Conservation (phyloP, 2,888 invertebrate genomes). For the Parnassius orleans region DNA sequence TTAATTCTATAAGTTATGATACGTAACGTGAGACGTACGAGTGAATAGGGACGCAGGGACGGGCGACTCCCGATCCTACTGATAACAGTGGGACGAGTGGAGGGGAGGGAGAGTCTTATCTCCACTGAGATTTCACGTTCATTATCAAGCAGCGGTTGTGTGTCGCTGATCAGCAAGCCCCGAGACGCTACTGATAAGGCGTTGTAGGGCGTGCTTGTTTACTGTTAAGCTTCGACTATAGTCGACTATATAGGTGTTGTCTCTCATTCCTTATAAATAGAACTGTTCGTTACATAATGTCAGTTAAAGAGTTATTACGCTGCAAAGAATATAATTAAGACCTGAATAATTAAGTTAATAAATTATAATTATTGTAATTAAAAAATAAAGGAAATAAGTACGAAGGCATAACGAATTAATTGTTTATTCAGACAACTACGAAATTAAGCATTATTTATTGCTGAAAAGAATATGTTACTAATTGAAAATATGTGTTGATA, state of each 20-base stretch:
- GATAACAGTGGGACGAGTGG: constrained; percentile 33
- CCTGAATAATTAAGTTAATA: too few relatives aligned
- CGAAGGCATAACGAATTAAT: too few relatives aligned
- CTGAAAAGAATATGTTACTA: too few relatives aligned
- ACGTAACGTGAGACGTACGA: constrained; percentile 34
- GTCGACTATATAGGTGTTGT: not conserved
- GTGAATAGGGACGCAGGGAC: constrained; percentile 35
- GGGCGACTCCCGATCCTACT: constrained; percentile 35
- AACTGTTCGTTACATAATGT: too few relatives aligned
- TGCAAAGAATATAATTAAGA: too few relatives aligned
- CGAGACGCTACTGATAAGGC: constrained; percentile 18
- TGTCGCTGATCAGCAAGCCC: constrained; percentile 28
- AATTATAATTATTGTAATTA: too few relatives aligned
- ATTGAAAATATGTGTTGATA: too few relatives aligned
- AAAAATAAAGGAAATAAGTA: too few relatives aligned
- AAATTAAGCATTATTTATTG: too few relatives aligned
- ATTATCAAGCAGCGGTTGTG: constrained; percentile 58
- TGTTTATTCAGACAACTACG: too few relatives aligned
- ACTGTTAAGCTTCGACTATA: constrained; percentile 1
- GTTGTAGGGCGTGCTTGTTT: constrained; percentile 7
- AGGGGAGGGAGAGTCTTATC: constrained; percentile 54
- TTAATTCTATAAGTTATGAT: constrained; percentile 14
- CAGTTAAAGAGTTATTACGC: too few relatives aligned
- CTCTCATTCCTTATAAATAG: too few relatives aligned
- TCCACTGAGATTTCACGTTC: constrained; percentile 66